A percentile compares a stretch with the other conserved stretches of the same genome.
Conservation (phyloP, 2,113 vertebrate genomes). For the Rutilus rutilus region DNA sequence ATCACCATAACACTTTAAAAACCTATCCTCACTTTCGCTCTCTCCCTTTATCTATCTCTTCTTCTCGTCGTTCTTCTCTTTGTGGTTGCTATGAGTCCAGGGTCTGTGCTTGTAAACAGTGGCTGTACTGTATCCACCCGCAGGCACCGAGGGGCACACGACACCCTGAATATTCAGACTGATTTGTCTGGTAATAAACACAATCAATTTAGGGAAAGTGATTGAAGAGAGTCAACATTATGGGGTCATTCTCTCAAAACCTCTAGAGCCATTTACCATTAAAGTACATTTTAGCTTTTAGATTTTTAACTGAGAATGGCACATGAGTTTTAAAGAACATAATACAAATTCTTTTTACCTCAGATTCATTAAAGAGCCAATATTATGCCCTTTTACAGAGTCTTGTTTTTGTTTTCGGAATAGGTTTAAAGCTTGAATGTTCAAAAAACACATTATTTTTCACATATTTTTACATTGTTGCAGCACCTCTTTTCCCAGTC, state of each 20-base stretch:
- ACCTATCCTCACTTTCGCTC: background rate
- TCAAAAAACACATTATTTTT: no score
- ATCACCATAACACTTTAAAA: conserved; percentile 58
- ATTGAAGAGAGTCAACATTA: background rate
- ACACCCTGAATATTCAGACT: background rate
- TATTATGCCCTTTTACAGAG: no score
- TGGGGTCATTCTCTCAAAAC: background rate
- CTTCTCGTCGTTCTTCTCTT: conserved; percentile 55
- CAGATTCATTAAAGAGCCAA: no score
- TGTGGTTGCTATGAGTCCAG: conserved; percentile 66
- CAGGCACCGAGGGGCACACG: background rate
- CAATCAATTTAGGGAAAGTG: background rate
- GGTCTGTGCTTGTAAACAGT: conserved; percentile 44
- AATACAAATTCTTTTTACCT: no score
- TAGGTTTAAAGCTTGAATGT: no score
- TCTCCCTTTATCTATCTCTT: conserved; percentile 17
- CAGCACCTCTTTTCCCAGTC: no score
- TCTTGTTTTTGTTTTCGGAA: no score
- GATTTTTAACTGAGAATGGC: background rate
- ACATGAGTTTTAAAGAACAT: background rate
- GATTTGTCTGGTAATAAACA: background rate
- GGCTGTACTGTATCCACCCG: no score
- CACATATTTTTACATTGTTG: no score
- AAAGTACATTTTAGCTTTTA: background rate
- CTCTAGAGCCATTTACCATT: background rate